Percentiles rank a stretch among this genome's conserved stretches.
phyloP scores from a whole-genome alignment of 2,113 vertebrate species.

The Sardina pilchardus region DNA sequence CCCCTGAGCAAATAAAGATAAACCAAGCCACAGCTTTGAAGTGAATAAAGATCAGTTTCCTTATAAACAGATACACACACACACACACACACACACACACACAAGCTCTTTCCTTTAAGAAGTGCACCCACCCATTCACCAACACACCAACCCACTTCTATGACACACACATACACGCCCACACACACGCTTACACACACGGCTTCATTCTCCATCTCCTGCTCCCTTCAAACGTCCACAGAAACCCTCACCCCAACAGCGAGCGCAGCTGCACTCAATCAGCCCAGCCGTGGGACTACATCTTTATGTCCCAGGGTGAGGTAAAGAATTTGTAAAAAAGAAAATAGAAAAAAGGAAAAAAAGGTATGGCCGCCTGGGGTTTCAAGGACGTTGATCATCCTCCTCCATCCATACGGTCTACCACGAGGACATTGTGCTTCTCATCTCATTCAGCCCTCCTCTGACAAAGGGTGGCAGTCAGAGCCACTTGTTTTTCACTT shows the following conservation, averaged over 20 bases:
- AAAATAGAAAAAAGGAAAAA: too few species aligned
- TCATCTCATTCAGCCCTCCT: not conserved
- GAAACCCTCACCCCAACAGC: not conserved
- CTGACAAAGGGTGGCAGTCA: not conserved
- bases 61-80: not conserved
- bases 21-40: slow-evolving; percentile 4
- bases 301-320: not conserved
- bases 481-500: not conserved
- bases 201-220: not conserved
- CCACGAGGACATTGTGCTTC: not conserved
- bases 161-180: not conserved
- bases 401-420: not conserved
- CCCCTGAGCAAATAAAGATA: not conserved
- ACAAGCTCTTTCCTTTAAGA: not conserved
- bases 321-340: not conserved
- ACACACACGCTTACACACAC: slow-evolving; percentile 23
- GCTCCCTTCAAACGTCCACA: not conserved
- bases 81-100: not conserved
- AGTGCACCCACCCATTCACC: not conserved
- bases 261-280: slow-evolving; percentile 28
- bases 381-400: not conserved
- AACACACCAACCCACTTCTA: slow-evolving; percentile 2
- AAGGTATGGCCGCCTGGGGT: not conserved
- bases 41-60: slow-evolving; percentile 6
- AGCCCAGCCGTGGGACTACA: not conserved